These are phyloP conservation scores for Falco punctatus DNA, from an alignment of 2,113 vertebrate species.

Conservation along the genomic window DNA sequence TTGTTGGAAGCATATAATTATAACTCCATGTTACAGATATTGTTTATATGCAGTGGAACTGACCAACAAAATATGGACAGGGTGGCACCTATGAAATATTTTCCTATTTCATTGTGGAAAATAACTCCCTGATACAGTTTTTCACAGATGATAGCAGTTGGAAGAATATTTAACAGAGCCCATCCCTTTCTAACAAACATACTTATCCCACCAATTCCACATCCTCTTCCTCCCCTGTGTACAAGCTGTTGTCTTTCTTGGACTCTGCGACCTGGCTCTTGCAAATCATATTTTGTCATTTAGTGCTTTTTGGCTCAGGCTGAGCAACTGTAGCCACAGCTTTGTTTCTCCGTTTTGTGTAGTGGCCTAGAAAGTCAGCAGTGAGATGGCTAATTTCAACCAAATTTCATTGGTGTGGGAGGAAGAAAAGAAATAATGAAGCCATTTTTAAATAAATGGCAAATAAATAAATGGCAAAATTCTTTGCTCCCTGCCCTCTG, in stretches of 20 bases:
- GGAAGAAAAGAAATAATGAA: background rate
- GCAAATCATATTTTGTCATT: background rate
- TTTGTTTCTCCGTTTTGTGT: background rate
- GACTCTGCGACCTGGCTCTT: background rate
- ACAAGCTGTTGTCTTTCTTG: background rate
- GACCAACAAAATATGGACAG: background rate
- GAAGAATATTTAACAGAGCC: background rate
- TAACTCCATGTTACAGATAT: background rate
- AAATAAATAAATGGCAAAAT: too few species aligned
- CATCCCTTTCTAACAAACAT: background rate
- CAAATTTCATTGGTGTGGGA: background rate
- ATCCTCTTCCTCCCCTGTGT: background rate
- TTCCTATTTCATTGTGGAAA: background rate
- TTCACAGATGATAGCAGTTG: background rate
- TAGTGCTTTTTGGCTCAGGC: background rate
- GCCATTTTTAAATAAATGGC: background rate
- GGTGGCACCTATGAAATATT: background rate
- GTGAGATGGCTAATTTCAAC: background rate
- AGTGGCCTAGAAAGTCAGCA: background rate
- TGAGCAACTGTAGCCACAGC: background rate
- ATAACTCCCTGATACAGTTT: background rate
- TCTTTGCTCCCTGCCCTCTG: background rate
- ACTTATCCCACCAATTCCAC: background rate
- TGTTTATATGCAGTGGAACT: background rate
- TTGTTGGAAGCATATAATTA: background rate